A percentile compares a stretch with the other conserved stretches of the same genome.
Evolutionary conservation across 2,888 invertebrate species (phyloP).

Genomic region (Eupeodes latifasciatus): DNA sequence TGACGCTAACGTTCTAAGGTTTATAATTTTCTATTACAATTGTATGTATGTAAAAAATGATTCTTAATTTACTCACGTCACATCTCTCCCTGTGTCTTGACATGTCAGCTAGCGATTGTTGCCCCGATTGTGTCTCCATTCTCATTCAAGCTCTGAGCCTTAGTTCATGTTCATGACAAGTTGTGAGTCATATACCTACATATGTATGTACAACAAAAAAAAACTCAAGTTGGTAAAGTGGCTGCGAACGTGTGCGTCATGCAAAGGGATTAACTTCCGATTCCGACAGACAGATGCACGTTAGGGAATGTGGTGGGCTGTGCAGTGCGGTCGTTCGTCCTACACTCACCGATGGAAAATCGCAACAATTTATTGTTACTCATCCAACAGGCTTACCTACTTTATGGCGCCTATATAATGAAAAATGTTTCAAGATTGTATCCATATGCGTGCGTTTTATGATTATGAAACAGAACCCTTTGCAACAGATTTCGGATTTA

Average conservation of each 20-base stretch:
- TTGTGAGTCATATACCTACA: constrained; percentile 31
- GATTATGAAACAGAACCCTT: too few relatives aligned
- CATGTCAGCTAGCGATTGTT: constrained; percentile 36
- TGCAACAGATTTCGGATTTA: too few relatives aligned
- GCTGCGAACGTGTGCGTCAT: constrained; percentile 54
- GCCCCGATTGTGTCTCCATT: constrained; percentile 22
- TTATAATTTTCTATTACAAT: neutral
- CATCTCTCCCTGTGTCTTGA: neutral
- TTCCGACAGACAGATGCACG: constrained; percentile 37
- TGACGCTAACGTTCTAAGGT: neutral
- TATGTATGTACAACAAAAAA: neutral
- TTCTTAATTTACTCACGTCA: constrained; percentile 28
- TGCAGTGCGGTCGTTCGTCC: neutral
- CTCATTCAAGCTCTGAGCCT: neutral
- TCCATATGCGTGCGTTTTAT: too few relatives aligned
- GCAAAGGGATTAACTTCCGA: constrained; percentile 70
- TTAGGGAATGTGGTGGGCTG: constrained; percentile 57
- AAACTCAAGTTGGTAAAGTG: constrained; percentile 8
- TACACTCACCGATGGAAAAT: too few relatives aligned
- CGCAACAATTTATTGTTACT: too few relatives aligned
- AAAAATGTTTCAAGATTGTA: too few relatives aligned
- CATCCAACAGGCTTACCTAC: too few relatives aligned
- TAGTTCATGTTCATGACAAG: constrained; percentile 26
- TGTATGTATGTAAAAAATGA: constrained; percentile 1
- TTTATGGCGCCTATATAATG: too few relatives aligned